Base-by-base conservation (phyloP, 2,113 vertebrate genomes). In the Myiagra hebetior region DNA sequence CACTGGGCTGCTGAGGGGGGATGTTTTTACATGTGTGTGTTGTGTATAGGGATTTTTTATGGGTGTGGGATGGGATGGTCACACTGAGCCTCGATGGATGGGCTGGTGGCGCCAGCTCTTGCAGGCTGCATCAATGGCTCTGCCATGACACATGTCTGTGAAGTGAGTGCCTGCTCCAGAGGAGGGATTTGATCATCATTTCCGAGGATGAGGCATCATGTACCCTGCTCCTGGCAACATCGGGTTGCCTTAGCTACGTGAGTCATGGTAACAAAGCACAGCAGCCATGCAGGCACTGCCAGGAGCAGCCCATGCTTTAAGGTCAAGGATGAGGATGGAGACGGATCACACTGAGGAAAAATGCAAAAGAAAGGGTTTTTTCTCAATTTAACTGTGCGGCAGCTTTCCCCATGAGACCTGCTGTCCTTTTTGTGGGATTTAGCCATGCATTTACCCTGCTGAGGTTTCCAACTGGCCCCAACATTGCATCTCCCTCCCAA, bases 1-100 rank as follows among this genome's bases (percentile, higher is more conserved):
- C 49, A 6, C 0, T 21, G 5, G 4, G 15, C 37, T 1, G 0
- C 41, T 39, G 21, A 2, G 6, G 4, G 11, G 3, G 6, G 15
- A 1, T 39, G 55, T 15, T 47, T 23, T 11, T 21, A 17, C 8
- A 6, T 5, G 57, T 60, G 26, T 42, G 41, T 39, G 23, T 13
- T 30, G 47, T 14, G 39, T 18, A 6, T 1, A 9, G 35, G 47
- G 30, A 27, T 10, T 26, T 46, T 53, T 46, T 2, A 20, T 23
- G 60, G 19, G 12, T 39, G 50, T 62, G 76, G 44, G 31, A 30
- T n/a, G 24, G 47, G 13, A 13, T 27, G 63, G 23, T 27, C 21
- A 14, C 18, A 1, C 33, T 68, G 49, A 44, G 76, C 62, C 44
- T 35, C 0, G 0, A 18, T 21, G 46, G 63, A 23, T 28, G 64